These are phyloP conservation scores for Nemoura dubitans DNA, from an alignment of 2,888 invertebrate genomes.

Conservation along the genomic window DNA sequence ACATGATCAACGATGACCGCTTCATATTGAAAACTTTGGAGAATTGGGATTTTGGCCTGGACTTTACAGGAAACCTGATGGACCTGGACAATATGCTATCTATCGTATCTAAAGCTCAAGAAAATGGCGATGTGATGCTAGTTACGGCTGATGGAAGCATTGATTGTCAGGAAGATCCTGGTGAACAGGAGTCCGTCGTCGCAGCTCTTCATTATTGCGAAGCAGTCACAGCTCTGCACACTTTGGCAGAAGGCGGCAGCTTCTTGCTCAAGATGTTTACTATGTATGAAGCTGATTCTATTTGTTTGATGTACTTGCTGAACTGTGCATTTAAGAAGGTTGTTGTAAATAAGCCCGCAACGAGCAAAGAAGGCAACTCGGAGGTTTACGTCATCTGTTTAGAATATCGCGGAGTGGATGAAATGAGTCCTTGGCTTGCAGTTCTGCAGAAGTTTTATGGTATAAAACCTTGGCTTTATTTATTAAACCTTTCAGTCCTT, in stretches of 20 bases:
- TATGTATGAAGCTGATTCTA: constrained; percentile 82
- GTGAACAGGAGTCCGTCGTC: constrained; percentile 85
- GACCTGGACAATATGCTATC: constrained; percentile 72
- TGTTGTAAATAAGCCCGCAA: constrained; percentile 84
- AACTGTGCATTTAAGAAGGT: constrained; percentile 78
- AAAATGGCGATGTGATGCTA: constrained; percentile 63
- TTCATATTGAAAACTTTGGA: constrained; percentile 79
- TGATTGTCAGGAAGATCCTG: constrained; percentile 85
- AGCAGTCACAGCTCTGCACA: constrained; percentile 76
- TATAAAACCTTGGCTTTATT: constrained; percentile 26
- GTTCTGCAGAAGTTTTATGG: constrained; percentile 63
- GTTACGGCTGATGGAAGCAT: constrained; percentile 95
- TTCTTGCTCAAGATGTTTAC: constrained; percentile 92
- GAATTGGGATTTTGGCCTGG: constrained; percentile 88
- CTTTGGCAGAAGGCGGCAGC: constrained; percentile 77
- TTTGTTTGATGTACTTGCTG: constrained; percentile 81
- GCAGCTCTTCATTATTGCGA: constrained; percentile 85
- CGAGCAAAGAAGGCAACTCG: constrained; percentile 95
- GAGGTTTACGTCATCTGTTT: constrained; percentile 87
- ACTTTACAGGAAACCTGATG: constrained; percentile 87
- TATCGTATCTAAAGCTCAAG: constrained; percentile 64
- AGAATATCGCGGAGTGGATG: constrained; percentile 65
- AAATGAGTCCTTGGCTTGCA: constrained; percentile 61
- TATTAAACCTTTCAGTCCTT: constrained; percentile 27
- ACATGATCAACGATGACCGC: constrained; percentile 84